A percentile compares a stretch with the other conserved stretches of the same genome.
Conservation (phyloP, 2,797 vertebrate genomes). For the Oryzias sinensis region DNA sequence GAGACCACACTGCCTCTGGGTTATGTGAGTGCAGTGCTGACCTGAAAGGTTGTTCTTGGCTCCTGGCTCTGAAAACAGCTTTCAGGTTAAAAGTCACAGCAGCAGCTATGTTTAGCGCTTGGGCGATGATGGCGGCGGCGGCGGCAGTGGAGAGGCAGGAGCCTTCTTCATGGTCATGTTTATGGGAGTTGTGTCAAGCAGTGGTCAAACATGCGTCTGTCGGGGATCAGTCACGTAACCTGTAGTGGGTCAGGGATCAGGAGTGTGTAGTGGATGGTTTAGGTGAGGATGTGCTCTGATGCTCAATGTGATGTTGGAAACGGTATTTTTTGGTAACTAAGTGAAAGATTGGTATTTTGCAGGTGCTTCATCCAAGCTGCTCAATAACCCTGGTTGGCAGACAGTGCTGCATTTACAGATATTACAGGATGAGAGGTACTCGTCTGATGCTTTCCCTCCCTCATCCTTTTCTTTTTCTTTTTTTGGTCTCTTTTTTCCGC, state of each 20-base stretch:
- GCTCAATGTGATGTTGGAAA: no score
- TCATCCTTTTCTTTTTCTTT: constrained; percentile 11
- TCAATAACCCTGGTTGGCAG: constrained; percentile 39
- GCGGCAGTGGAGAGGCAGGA: not conserved
- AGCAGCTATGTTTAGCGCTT: constrained; percentile 4
- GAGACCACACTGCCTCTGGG: constrained; percentile 15
- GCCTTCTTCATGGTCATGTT: not conserved
- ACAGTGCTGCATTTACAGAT: constrained; percentile 48
- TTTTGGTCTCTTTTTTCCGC: constrained; percentile 18
- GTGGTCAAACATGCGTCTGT: constrained; percentile 18
- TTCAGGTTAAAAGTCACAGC: constrained; percentile 27
- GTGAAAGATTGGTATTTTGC: no score
- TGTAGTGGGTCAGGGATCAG: constrained; percentile 3
- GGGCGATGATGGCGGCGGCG: not conserved
- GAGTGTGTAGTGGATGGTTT: not conserved
- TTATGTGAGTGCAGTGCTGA: constrained; percentile 21
- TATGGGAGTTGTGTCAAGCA: constrained; percentile 8
- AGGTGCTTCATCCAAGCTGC: constrained; percentile 29
- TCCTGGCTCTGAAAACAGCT: constrained; percentile 22
- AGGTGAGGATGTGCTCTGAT: no score
- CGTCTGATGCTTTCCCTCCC: constrained; percentile 36
- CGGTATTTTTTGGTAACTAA: no score
- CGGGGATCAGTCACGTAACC: constrained; percentile 17
- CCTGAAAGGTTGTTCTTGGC: constrained; percentile 30
- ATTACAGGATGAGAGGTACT: constrained; percentile 56